phyloP scores from a whole-genome alignment of 2,113 vertebrate genomes.

The Heliornis fulica region DNA sequence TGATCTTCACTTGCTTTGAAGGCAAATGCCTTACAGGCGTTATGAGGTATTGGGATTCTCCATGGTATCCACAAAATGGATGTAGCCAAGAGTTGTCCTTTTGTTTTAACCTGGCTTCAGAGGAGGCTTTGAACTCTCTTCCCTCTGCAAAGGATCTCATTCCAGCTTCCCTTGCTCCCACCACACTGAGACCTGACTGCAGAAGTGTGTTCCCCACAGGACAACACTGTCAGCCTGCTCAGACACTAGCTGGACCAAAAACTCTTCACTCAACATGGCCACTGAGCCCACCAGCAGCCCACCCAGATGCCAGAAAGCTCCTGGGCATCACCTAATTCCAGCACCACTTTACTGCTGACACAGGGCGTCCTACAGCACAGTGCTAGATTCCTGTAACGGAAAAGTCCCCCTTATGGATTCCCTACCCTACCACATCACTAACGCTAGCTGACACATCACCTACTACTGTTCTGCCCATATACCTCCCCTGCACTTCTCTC shows the following conservation, averaged over 20 bases:
- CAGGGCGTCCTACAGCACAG: accelerated
- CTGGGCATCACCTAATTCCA: background rate
- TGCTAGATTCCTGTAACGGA: accelerated
- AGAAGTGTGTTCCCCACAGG: accelerated
- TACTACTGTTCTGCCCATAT: background rate
- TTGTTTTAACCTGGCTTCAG: background rate
- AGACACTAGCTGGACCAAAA: background rate
- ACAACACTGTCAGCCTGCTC: background rate
- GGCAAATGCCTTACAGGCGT: background rate
- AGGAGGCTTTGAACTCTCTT: background rate
- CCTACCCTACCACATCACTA: accelerated
- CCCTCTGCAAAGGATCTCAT: background rate
- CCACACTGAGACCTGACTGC: background rate
- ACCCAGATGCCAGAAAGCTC: background rate
- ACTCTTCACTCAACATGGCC: background rate
- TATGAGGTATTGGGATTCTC: background rate
- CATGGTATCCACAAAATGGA: background rate
- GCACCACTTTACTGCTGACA: accelerated
- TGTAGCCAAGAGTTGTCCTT: background rate
- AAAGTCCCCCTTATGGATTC: background rate
- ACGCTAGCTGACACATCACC: background rate
- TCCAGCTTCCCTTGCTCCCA: background rate
- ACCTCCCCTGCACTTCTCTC: background rate
- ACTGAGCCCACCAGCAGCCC: background rate
- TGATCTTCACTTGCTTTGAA: background rate